Percentiles rank a stretch among this genome's conserved stretches.
Evolutionary conservation across 2,113 vertebrate genomes (phyloP).

Genomic region (Hystrix cristata): DNA sequence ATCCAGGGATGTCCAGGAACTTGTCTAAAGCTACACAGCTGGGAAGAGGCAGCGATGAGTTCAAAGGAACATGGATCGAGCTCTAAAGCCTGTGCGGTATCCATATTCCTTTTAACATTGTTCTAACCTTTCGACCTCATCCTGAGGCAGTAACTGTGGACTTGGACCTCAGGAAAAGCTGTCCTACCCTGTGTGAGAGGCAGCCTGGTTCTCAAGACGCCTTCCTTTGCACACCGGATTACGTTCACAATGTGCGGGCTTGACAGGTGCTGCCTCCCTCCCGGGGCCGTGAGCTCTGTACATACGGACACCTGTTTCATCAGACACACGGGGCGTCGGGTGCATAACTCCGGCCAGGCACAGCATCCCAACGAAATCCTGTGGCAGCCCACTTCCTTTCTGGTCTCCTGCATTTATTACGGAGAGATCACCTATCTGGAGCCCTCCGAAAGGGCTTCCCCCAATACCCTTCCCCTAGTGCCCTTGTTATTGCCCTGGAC

Average conservation of each 20-base stretch:
- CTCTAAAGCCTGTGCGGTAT: not conserved
- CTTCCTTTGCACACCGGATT: not conserved
- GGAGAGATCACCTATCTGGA: rapidly evolving
- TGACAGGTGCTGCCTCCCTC: not conserved
- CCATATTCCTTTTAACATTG: not conserved
- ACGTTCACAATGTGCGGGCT: rapidly evolving
- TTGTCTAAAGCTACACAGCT: not conserved
- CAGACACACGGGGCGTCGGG: not conserved
- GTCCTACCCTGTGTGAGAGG: rapidly evolving
- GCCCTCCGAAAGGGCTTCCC: not conserved
- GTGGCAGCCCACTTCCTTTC: not conserved
- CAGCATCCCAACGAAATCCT: not conserved
- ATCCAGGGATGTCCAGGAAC: not conserved
- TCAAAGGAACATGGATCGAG: not conserved
- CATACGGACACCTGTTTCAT: rapidly evolving
- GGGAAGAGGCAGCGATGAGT: not conserved
- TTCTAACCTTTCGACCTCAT: not conserved
- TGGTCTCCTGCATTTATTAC: not conserved
- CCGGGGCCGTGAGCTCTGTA: not conserved
- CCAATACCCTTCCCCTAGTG: not conserved
- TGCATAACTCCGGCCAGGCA: not conserved
- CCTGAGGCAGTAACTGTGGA: not conserved
- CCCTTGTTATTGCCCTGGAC: not conserved
- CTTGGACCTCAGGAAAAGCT: not conserved
- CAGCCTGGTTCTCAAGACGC: rapidly evolving